A percentile compares a stretch with the other conserved stretches of the same genome.
Evolutionary conservation across 2,888 invertebrate genomes (phyloP).

Genomic region (Leucophora obtusa): DNA sequence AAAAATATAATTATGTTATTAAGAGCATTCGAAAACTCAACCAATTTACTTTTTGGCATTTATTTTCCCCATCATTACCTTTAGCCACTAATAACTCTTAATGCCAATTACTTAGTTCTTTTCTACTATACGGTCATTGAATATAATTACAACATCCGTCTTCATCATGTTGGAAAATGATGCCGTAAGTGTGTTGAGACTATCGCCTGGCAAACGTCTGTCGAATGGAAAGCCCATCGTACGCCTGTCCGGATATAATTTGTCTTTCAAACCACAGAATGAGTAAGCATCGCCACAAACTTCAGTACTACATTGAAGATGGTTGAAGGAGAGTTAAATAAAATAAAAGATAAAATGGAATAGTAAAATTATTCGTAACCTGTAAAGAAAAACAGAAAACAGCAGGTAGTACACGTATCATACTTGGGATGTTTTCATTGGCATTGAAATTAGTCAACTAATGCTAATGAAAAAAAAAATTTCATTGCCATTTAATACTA

Average conservation of each 20-base stretch:
- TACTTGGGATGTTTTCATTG: no score
- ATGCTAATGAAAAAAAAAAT: no score
- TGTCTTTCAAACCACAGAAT: slow-evolving; percentile 85
- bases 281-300: slow-evolving; percentile 83
- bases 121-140: slow-evolving; percentile 73
- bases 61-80: no score
- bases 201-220: slow-evolving; percentile 71
- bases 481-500: no score
- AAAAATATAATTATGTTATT: no score
- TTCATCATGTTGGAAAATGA: slow-evolving; percentile 85
- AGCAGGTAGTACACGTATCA: no score
- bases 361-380: slow-evolving; percentile 77
- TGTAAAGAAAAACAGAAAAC: no score
- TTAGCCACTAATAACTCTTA: no score
- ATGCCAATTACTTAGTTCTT: slow-evolving; percentile 24
- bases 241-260: slow-evolving; percentile 83
- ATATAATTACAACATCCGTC: slow-evolving; percentile 82
- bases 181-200: slow-evolving; percentile 84
- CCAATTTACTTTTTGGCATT: no score
- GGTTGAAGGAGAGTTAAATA: not conserved
- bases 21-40: no score
- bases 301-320: slow-evolving; percentile 65
- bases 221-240: slow-evolving; percentile 84
- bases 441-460: no score
- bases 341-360: slow-evolving; percentile 83